Evolutionary conservation across 2,113 vertebrate species (phyloP).

Genomic region (Perca flavescens): DNA sequence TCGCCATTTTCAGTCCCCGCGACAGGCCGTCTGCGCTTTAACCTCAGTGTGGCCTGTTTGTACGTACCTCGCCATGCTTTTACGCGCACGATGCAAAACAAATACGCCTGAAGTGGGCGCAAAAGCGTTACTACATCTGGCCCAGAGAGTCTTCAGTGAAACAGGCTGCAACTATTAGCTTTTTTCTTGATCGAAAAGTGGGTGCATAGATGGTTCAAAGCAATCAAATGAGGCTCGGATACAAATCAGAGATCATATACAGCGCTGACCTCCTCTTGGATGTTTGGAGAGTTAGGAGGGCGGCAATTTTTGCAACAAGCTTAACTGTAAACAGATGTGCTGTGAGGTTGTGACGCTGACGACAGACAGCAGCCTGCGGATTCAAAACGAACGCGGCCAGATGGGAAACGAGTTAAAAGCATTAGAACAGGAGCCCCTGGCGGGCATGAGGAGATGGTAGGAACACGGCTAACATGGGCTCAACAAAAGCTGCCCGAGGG

Average conservation of each 20-base stretch:
- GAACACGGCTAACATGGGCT: conserved; percentile 35
- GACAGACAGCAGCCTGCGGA: conserved; percentile 20
- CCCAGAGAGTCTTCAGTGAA: background rate
- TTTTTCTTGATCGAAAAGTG: background rate
- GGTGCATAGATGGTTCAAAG: background rate
- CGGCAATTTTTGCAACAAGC: conserved; percentile 31
- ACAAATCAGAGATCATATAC: conserved; percentile 3
- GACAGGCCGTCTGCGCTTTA: too few relatives aligned
- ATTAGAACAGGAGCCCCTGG: conserved; percentile 18
- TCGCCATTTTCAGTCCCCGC: too few relatives aligned
- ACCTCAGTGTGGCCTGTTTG: too few relatives aligned
- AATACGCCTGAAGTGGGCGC: too few relatives aligned
- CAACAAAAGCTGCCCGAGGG: conserved; percentile 35
- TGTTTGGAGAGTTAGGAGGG: background rate
- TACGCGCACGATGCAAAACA: too few relatives aligned
- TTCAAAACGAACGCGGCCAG: background rate
- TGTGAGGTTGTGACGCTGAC: background rate
- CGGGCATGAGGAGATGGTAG: conserved; percentile 1
- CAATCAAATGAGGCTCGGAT: conserved; percentile 2
- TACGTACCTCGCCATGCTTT: too few relatives aligned
- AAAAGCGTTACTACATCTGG: too few relatives aligned
- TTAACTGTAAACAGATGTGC: conserved; percentile 34
- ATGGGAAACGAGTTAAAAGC: conserved; percentile 49
- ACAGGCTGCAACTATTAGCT: conserved; percentile 22
- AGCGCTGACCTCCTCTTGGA: background rate